A percentile compares a stretch with the other conserved stretches of the same genome.
These are phyloP conservation scores for Diplolepis rosae DNA, from an alignment of 2,888 invertebrate genomes.

Conservation along the genomic window DNA sequence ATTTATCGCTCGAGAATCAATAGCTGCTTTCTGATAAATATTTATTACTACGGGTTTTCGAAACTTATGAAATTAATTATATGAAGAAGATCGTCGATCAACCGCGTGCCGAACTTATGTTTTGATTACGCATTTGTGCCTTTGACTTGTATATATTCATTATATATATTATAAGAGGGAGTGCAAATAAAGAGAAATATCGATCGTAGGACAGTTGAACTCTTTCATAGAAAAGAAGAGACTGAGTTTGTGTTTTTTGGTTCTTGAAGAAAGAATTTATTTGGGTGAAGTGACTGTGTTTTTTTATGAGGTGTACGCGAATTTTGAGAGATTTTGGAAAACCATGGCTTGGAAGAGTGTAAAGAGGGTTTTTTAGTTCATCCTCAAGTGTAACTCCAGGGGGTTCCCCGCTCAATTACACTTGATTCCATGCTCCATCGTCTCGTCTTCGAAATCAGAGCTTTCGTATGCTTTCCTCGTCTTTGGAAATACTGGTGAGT, in stretches of 20 bases:
- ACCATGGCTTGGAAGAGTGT: neutral
- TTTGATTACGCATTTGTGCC: neutral
- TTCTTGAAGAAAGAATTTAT: neutral
- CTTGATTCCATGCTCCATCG: slow-evolving; percentile 5
- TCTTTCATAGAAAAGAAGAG: neutral
- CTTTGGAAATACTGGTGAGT: neutral
- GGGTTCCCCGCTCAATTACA: slow-evolving; percentile 18
- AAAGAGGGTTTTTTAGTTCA: slow-evolving; percentile 1
- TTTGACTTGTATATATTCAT: neutral
- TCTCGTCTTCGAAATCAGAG: slow-evolving; percentile 18
- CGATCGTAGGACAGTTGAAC: neutral
- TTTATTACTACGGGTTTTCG: neutral
- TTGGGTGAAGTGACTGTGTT: slow-evolving; percentile 13
- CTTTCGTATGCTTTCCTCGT: slow-evolving; percentile 19
- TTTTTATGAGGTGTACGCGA: neutral
- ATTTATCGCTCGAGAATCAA: neutral
- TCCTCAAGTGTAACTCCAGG: slow-evolving; percentile 4
- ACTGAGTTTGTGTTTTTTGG: neutral
- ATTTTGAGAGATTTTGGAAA: slow-evolving; percentile 3
- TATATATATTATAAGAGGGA: neutral
- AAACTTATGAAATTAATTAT: neutral
- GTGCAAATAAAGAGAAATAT: neutral
- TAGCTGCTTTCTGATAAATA: neutral
- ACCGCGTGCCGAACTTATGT: neutral
- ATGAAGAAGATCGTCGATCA: neutral